Base-by-base conservation (phyloP, 2,888 invertebrate genomes). In the Macrosoma leucophasiata region DNA sequence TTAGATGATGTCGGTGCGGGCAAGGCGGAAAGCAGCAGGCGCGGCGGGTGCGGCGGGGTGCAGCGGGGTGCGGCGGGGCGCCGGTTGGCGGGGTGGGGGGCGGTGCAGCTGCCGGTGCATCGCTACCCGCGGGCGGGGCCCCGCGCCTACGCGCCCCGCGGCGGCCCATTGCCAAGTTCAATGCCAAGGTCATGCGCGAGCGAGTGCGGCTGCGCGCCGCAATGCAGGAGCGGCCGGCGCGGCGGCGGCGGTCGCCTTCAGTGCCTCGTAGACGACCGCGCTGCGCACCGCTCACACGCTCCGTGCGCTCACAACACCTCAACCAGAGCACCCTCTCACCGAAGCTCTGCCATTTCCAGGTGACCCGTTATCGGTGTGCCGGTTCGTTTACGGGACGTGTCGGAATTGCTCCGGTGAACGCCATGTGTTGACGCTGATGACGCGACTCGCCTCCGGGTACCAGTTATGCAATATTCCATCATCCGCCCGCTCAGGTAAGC, bases 121-220 rank as follows among this genome's bases (percentile, higher is more conserved):
- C 72, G 54, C 58, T 67, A 59, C 61, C 62, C 59, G 48, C 40
- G 42, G 44, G 48, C 39, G 45, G 52, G 36, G 49, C 45, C 37
- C 41, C 45, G 58, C 53, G 37, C 48, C 48, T 50, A 41, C 43
- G 36, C 59, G 46, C 49, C 57, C 62, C 73, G 64, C 71, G 66
- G 68, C 78, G 71, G 73, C 77, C 79, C 84, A 82, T 79, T 88
- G 89, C 88, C 90, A 90, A 90, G 90, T 90, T 91, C 91, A 91
- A 88, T 91, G 90, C 90, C 91, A 91, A 91, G 91, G 91, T 89
- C 89, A 88, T 87, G 85, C 81, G 86, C 85, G 86, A 82, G 75
- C 73, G 76, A 87, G 77, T 86, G 84, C 86, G 87, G 76, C 85
- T 87, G 87, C 87, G 88, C 86, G 84, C 86, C 86, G 87, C 88